Conservation (phyloP, 2,797 vertebrate genomes). For the Benthosema pterotum region DNA sequence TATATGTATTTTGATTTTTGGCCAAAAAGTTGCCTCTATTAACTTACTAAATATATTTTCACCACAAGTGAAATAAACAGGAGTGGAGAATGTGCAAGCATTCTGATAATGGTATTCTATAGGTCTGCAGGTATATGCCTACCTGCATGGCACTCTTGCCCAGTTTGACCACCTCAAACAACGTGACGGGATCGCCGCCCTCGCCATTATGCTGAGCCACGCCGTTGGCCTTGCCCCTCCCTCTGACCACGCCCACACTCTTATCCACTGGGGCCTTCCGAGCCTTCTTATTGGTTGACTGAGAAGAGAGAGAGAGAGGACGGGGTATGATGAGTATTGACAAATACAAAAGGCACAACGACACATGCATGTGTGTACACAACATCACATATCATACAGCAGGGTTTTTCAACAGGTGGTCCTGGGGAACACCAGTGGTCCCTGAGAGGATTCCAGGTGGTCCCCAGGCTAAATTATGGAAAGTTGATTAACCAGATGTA, state of each 20-base stretch:
- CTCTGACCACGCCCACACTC: conserved; percentile 74
- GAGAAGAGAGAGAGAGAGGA: background rate
- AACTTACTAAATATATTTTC: too few relatives aligned
- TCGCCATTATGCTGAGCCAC: conserved; percentile 96
- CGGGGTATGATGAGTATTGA: background rate
- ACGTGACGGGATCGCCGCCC: conserved; percentile 90
- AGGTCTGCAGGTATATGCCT: conserved; percentile 12
- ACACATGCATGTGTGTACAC: background rate
- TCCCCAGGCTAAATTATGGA: too few relatives aligned
- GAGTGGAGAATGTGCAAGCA: too few relatives aligned
- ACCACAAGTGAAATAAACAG: too few relatives aligned
- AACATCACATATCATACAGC: background rate
- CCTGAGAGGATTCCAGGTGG: too few relatives aligned
- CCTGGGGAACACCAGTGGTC: too few relatives aligned
- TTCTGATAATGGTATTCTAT: too few relatives aligned
- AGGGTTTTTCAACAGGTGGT: too few relatives aligned
- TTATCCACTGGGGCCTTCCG: conserved; percentile 92
- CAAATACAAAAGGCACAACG: background rate
- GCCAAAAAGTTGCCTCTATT: too few relatives aligned
- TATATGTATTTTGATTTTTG: too few relatives aligned
- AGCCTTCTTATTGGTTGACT: conserved; percentile 95
- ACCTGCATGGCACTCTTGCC: conserved; percentile 99
- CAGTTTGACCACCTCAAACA: conserved; percentile 98
- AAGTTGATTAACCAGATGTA: too few relatives aligned
- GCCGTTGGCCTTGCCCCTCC: conserved; percentile 92